Evolutionary conservation across 2,797 vertebrate species (phyloP), one percentile per base, ranked within the genome.

Genomic region (Parauchenoglanis ngamensis): DNA sequence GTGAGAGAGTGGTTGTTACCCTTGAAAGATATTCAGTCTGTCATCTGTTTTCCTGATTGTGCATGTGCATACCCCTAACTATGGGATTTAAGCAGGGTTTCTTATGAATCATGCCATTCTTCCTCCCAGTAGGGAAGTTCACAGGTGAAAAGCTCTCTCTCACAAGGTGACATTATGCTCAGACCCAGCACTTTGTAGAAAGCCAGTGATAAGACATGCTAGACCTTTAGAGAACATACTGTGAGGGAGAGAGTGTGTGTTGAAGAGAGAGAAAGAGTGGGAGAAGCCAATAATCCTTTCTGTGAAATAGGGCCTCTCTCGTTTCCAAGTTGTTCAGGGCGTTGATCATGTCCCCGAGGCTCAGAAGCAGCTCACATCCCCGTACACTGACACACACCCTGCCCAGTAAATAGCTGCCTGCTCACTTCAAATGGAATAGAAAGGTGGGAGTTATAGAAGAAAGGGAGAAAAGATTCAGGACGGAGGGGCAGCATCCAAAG

Each of bases 401-500:
- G 90, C 89, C 88, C 91, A 93, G 91, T 94, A 94, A 94, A 94
- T 92, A 94, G 92, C 90, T 92, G 89, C 87, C 89, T 88, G 90
- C 92, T 89, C 90, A 88, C 90, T 91, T 93, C 88, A 93, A 92
- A 94, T 94, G 92, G 91, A 92, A 94, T 93, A 89, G 91, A 94
- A 93, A 93, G 91, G 87, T 91, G 92, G 92, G 92, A 94, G 92
- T 94, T 93, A 92, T 88, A 90, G 89, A 81, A 89, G 89, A 89
- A 88, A 82, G 92, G 91, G 92, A 91, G 91, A 91, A 92, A 93
- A 90, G 90, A 89, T 87, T 86, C 88, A 89, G 89, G 89, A 90
- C 90, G 92, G 92, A 93, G 93, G 91, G 91, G 92, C 92, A 90
- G 91, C 93, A 93, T 93, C 92, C 90, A 85, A 94, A 92, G 94